phyloP scores from a whole-genome alignment of 2,888 invertebrate genomes.

The Epinotia demarniana region DNA sequence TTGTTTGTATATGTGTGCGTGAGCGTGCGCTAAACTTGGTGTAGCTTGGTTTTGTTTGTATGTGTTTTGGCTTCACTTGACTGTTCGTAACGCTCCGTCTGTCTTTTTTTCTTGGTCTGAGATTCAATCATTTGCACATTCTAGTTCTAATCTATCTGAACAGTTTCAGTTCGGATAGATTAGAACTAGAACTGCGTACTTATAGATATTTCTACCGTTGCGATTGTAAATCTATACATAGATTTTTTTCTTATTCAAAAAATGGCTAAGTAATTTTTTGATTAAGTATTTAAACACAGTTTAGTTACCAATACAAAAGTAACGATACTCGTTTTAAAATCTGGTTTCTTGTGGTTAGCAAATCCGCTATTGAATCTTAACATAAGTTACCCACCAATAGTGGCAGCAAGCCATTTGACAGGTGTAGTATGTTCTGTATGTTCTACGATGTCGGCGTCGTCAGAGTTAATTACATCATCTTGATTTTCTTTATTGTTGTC shows the following conservation, averaged over 20 bases:
- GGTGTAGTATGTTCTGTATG: background rate
- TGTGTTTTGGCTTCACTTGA: no score
- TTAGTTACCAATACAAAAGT: background rate
- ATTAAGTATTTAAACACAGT: background rate
- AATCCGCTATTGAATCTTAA: background rate
- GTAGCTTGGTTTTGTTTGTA: no score
- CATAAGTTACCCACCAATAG: background rate
- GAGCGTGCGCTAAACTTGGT: no score
- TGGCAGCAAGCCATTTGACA: background rate
- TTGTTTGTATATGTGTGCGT: no score
- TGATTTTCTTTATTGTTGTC: slow-evolving; percentile 1
- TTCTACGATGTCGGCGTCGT: background rate
- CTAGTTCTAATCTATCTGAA: no score
- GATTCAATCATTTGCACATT: no score
- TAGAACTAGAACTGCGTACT: no score
- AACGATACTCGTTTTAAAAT: background rate
- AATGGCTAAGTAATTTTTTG: background rate
- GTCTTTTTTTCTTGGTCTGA: no score
- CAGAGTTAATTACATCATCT: background rate
- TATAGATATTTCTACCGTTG: background rate
- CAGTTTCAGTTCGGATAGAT: no score
- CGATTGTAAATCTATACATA: background rate
- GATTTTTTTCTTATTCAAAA: background rate
- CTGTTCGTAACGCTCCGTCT: no score
- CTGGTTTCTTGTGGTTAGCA: slow-evolving; percentile 1